These are phyloP conservation scores for Acrocephalus kingi DNA, from an alignment of 2,113 vertebrate genomes.

Conservation along the genomic window DNA sequence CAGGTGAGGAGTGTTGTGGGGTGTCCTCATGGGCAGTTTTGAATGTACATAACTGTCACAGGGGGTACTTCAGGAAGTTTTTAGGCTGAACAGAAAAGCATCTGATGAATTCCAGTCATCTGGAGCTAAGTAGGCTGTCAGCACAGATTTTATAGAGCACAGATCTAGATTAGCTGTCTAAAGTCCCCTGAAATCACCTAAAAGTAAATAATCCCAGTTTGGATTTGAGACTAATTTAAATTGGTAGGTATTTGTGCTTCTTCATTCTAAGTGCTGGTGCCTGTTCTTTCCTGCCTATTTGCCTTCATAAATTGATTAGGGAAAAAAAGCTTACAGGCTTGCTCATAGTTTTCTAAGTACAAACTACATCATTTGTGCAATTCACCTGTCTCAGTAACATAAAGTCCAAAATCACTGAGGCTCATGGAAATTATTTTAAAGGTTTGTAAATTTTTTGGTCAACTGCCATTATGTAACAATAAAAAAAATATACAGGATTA, in stretches of 20 bases:
- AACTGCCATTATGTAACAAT: neutral
- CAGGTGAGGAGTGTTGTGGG: neutral
- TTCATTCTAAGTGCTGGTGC: neutral
- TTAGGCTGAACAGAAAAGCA: neutral
- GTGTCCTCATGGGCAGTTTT: neutral
- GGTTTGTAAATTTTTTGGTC: neutral
- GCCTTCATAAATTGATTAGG: neutral
- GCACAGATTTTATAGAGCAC: neutral
- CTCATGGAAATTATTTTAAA: neutral
- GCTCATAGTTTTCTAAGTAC: neutral
- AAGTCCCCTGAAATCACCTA: neutral
- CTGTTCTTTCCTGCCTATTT: neutral
- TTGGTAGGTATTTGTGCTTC: neutral
- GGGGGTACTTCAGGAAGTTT: neutral
- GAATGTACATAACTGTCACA: neutral
- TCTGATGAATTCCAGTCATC: neutral
- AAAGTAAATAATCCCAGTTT: neutral
- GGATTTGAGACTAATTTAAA: neutral
- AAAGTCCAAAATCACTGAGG: neutral
- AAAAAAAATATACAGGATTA: neutral
- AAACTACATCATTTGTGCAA: neutral
- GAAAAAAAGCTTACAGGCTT: neutral
- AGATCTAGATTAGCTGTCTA: neutral
- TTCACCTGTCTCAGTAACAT: neutral
- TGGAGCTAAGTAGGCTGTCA: neutral